Conservation (phyloP, 2,888 invertebrate species). For the Neoitamus cyanurus region DNA sequence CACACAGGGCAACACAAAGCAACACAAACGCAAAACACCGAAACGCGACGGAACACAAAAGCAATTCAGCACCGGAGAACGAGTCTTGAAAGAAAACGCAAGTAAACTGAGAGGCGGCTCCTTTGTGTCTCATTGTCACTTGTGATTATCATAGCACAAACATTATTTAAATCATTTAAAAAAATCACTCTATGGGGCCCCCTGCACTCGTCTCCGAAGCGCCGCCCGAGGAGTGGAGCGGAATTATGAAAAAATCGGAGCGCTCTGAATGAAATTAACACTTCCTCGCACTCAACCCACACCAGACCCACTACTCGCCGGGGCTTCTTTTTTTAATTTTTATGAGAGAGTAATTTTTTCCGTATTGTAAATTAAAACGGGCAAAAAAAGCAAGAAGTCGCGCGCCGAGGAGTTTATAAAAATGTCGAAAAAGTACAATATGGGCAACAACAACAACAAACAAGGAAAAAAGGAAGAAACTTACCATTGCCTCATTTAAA, state of each 20-base stretch:
- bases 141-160: slow-evolving; percentile 41
- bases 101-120: slow-evolving; percentile 13
- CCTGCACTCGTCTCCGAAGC: slow-evolving; percentile 7
- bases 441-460: slow-evolving; percentile 18
- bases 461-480: slow-evolving; percentile 49
- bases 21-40: not conserved
- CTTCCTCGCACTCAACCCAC: slow-evolving; percentile 18
- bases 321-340: slow-evolving; percentile 38
- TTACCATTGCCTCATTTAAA: slow-evolving; percentile 54
- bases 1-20: not conserved
- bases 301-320: not conserved
- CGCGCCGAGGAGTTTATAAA: slow-evolving; percentile 35
- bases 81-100: slow-evolving; percentile 37
- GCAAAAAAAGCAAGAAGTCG: not conserved
- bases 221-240: not conserved
- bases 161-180: slow-evolving; percentile 28
- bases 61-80: not conserved
- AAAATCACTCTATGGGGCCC: slow-evolving; percentile 33
- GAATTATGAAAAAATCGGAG: slow-evolving; percentile 33
- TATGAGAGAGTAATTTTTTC: slow-evolving; percentile 46
- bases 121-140: slow-evolving; percentile 31
- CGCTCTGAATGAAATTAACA: slow-evolving; percentile 37
- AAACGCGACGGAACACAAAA: not conserved
- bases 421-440: slow-evolving; percentile 22
- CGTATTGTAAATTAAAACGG: slow-evolving; percentile 42